Base-by-base conservation (phyloP, 2,888 invertebrate species). In the Aromia moschata region DNA sequence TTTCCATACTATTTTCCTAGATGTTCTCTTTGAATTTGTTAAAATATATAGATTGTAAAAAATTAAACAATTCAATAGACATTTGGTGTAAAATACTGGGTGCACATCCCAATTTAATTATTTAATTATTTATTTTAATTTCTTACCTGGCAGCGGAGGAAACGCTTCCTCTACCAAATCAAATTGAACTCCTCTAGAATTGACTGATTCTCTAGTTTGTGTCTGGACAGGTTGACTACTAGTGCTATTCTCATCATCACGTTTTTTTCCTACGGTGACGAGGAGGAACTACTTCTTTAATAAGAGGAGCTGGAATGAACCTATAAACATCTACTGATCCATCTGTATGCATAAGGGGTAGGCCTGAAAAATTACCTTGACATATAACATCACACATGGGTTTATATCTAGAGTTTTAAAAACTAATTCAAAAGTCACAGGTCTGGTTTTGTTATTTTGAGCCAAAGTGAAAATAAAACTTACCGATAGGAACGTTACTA, bases 141-240 rank as follows among this genome's bases (percentile, higher is more conserved):
- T n/a, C 1, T 79, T 81, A 76, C 91, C 90, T 61, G 92, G 92
- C 75, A 92, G 83, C 58, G 92, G 92, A 64, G 92, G 92, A 79
- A 92, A 92, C 53, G 91, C 90, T 51, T 89, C 86, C 58, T 90
- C 89, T 79, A 90, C 91, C 70, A 92, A 83, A 80, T 92, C 92
- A 80, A 92, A 92, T 75, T 90, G 87, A 36, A 86, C 85, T 60
- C 86, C 83, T 78, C 82, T 77, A 60, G 79, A 79, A 71, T 77
- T 65, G 4, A 64, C 62, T 1, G 64, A 37, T 47, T 66, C 70
- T 37, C 56, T 68, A 45, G 64, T 65, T 59, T 67, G 70, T 31
- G 66, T 52, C 45, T 71, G 72, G 14, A 63, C 65, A 12, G 64
- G 55, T 17, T 60, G 62, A 44, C 60, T 58, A 38, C 51, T 63